phyloP scores from a whole-genome alignment of 1,140 invertebrate genomes.

The Agrilus planipennis region DNA sequence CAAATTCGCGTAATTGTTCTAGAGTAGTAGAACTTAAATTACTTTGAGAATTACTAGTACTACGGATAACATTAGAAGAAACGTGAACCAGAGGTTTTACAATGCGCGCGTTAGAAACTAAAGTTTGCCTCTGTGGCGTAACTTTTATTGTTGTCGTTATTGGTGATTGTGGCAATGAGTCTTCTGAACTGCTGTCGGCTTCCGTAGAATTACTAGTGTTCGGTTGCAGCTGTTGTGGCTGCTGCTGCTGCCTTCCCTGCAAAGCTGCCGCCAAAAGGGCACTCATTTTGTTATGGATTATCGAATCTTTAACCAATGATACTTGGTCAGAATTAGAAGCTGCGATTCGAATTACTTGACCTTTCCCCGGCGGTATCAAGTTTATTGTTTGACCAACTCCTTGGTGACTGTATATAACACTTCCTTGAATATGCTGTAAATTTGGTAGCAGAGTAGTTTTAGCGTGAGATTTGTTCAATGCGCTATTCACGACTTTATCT shows the following conservation, averaged over 20 bases:
- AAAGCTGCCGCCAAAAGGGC: slow-evolving; percentile 34
- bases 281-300: slow-evolving; percentile 36
- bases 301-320: slow-evolving; percentile 31
- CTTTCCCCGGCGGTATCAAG: slow-evolving; percentile 37
- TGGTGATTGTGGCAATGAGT: slow-evolving; percentile 24
- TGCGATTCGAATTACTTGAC: slow-evolving; percentile 31
- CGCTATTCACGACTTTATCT: too few species aligned
- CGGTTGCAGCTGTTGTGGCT: slow-evolving; percentile 15
- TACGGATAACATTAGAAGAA: slow-evolving; percentile 43
- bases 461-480: slow-evolving; percentile 10
- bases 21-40: slow-evolving; percentile 44
- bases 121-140: slow-evolving; percentile 19
- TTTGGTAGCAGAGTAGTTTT: slow-evolving; percentile 19
- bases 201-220: slow-evolving; percentile 27
- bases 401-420: slow-evolving; percentile 47
- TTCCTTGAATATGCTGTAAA: slow-evolving; percentile 45
- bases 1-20: slow-evolving; percentile 68
- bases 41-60: slow-evolving; percentile 36
- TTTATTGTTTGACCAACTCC: slow-evolving; percentile 47
- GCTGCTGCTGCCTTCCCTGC: slow-evolving; percentile 26
- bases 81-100: slow-evolving; percentile 44
- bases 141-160: slow-evolving; percentile 10
- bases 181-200: slow-evolving; percentile 18
- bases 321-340: slow-evolving; percentile 32
- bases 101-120: slow-evolving; percentile 39